Evolutionary conservation across 2,888 invertebrate species (phyloP).

Genomic region (Polydesmus complanatus): DNA sequence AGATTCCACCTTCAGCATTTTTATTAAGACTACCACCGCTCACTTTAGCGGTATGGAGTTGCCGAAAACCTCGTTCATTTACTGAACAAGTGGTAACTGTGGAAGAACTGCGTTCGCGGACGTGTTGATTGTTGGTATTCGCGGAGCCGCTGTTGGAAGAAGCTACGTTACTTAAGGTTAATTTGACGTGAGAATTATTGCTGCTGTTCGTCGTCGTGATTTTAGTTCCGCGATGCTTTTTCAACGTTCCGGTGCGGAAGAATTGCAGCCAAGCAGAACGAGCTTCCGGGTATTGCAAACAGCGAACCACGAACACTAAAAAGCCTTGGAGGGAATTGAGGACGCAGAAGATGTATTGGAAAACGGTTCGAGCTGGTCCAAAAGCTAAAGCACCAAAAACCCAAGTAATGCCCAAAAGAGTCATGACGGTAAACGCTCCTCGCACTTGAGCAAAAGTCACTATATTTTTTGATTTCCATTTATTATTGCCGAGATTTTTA

Average conservation of each 20-base stretch:
- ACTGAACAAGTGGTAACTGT: not conserved
- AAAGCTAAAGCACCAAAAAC: slow-evolving; percentile 28
- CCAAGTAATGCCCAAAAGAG: slow-evolving; percentile 29
- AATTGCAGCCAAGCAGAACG: slow-evolving; percentile 23
- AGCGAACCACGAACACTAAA: slow-evolving; percentile 29
- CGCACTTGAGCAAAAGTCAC: slow-evolving; percentile 23
- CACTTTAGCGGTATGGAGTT: no score
- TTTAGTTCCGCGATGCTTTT: slow-evolving; percentile 16
- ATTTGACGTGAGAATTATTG: not conserved
- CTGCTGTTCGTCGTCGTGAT: not conserved
- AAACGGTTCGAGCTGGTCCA: slow-evolving; percentile 24
- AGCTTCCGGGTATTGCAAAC: slow-evolving; percentile 24
- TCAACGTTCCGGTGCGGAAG: slow-evolving; percentile 21
- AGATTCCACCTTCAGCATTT: not conserved
- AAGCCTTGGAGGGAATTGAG: slow-evolving; percentile 30
- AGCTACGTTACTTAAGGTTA: not conserved
- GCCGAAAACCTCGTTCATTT: not conserved
- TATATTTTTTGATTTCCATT: not conserved
- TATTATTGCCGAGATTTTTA: not conserved
- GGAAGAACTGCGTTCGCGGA: not conserved
- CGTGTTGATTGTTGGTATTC: not conserved
- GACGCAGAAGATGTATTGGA: slow-evolving; percentile 30
- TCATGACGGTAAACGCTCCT: slow-evolving; percentile 27
- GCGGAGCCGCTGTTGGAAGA: not conserved
- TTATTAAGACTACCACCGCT: no score